A percentile compares a stretch with the other conserved stretches of the same genome.
These are phyloP conservation scores for Tanytarsus gracilentus DNA, from an alignment of 2,888 invertebrate genomes.

Conservation along the genomic window DNA sequence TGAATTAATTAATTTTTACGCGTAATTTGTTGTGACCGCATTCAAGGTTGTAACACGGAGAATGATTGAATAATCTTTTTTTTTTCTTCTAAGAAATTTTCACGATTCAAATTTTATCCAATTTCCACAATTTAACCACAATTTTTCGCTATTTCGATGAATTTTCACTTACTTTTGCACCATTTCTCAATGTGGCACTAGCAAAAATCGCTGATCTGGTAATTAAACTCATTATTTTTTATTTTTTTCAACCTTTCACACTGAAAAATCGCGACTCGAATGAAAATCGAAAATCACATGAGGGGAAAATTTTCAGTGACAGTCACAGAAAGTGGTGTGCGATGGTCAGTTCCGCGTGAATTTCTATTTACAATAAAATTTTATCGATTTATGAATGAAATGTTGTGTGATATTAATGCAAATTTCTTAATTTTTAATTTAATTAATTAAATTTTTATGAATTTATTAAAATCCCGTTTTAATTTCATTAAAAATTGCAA, in stretches of 20 bases:
- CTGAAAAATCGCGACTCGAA: neutral
- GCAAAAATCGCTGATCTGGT: constrained; percentile 28
- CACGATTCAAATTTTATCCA: constrained; percentile 3
- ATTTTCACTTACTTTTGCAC: constrained; percentile 29
- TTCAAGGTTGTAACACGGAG: neutral
- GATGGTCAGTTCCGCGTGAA: neutral
- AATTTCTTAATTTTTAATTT: neutral
- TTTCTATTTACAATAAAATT: neutral
- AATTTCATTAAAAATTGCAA: no score
- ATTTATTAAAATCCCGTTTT: no score
- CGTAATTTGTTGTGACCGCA: constrained; percentile 7
- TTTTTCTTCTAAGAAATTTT: constrained; percentile 1
- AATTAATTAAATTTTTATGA: no score
- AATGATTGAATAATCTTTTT: constrained; percentile 24
- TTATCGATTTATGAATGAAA: neutral
- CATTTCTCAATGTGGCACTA: constrained; percentile 32
- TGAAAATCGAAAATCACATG: no score
- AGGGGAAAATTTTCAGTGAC: no score
- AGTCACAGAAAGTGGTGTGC: no score
- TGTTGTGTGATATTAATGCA: no score
- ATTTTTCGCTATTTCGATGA: neutral
- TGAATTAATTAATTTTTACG: no score
- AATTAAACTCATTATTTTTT: constrained; percentile 15
- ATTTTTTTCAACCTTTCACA: neutral
- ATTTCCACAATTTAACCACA: neutral